phyloP scores from a whole-genome alignment of 2,113 vertebrate genomes.

The Antennarius striatus region DNA sequence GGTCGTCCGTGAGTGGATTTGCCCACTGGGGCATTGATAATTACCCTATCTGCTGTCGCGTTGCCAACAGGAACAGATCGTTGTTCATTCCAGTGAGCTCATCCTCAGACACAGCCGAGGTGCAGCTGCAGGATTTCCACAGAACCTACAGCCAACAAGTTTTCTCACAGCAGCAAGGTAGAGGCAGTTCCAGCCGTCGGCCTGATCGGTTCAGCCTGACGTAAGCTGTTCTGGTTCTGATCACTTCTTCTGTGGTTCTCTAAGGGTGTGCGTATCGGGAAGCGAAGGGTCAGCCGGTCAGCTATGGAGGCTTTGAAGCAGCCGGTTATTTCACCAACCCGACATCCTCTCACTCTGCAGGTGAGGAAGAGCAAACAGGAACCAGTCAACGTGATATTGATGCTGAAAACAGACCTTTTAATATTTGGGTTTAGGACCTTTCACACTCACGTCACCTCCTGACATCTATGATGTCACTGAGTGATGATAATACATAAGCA shows the following conservation, averaged over 20 bases:
- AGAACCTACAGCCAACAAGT: constrained; percentile 59
- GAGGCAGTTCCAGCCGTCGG: background rate
- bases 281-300: constrained; percentile 49
- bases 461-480: no score
- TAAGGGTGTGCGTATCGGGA: constrained; percentile 60
- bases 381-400: no score
- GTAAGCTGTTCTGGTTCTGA: background rate
- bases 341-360: constrained; percentile 49
- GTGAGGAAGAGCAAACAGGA: constrained; percentile 20
- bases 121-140: constrained; percentile 49
- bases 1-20: no score
- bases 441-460: no score
- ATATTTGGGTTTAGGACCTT: no score
- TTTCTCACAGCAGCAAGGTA: constrained; percentile 63
- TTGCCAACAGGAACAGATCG: constrained; percentile 48
- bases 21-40: background rate
- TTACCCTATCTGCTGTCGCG: background rate
- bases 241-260: constrained; percentile 6
- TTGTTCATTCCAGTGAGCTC: constrained; percentile 49
- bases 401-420: no score
- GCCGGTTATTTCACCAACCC: constrained; percentile 51
- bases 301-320: constrained; percentile 54
- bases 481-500: no score
- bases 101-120: constrained; percentile 42
- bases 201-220: background rate